Base-by-base conservation (phyloP, 2,888 invertebrate species). In the Macropis europaea region DNA sequence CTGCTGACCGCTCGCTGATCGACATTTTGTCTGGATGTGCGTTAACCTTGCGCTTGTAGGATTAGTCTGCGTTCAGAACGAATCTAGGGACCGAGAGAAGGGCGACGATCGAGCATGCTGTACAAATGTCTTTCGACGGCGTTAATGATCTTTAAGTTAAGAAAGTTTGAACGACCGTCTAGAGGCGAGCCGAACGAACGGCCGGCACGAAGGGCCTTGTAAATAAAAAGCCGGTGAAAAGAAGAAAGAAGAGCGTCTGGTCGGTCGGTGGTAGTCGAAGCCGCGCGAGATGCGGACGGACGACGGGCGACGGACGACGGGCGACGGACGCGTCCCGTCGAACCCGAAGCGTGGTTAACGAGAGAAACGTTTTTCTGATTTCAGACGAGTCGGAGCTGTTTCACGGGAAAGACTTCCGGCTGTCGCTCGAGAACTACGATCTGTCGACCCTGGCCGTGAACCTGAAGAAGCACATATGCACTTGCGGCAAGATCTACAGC, bases 401-500 rank as follows among this genome's bases (percentile, higher is more conserved):
- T 22, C 30, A 17, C 61, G 34, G 3, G 47, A 69, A 68, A 28
- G 26, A 30, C 4, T 7, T 22, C 11, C 17, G 19, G 17, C 32
- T 7, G n/a, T 19, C 9, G 5, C 24, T 36, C 38, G 47, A 71
- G 7, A 15, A 34, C 13, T 45, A 43, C 30, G 62, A 71, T 0
- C 7, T 45, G 24, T 22, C 24, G 4, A 3, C 15, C 7, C 4
- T 42, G 2, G 17, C 40, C n/a, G 13, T 32, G 2, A 43, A 11
- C 19, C 3, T 7, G 34, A 63, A 56, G 59, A 73, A 60, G 36
- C 28, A 69, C 74, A 13, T 70, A 24, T 81, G 79, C 52, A 78
- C 77, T 11, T 90, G 90, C 69, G 87, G 87, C 40, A 86, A 86
- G 57, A 70, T 68, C 26, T 90, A 90, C 81, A 87, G 79, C 52